Base-by-base conservation (phyloP, 2,113 vertebrate genomes). In the Chaenocephalus aceratus region DNA sequence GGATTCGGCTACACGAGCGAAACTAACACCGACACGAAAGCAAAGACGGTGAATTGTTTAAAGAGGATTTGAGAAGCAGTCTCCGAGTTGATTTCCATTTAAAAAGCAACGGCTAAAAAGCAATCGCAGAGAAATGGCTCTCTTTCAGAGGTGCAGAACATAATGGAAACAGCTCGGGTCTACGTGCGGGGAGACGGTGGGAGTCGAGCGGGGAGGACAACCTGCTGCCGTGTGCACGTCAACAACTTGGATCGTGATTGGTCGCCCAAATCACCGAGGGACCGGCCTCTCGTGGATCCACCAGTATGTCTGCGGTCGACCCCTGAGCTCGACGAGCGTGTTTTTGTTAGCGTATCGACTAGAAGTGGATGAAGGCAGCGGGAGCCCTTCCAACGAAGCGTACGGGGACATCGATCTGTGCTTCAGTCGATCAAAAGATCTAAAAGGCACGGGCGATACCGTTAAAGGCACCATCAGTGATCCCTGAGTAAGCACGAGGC, bases 331-430 rank as follows among this genome's bases (percentile, higher is more conserved):
- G 0, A 71, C 56, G 73, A 62, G 36, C 70, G 74, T 75, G 77
- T 79, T 83, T 87, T 71, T 76, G 74, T 73, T 57, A 30, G 61
- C 52, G 30, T 84, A 86, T 84, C 1, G 88, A 86, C 76, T 68
- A 84, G 79, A 81, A 1, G 82, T 66, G 63, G 84, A 87, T 77
- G 73, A 68, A 80, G 72, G 56, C 57, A 13, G 41, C 26, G 53
- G 51, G 68, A 76, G 73, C 73, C 83, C 72, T 68, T 68, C 80
- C 84, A 51, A 59, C 82, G 65, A 80, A 0, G 69, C 84, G 82
- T 76, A 87, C 54, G 44, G 70, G 65, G 69, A 62, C 74, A 77
- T 69, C 3, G 84, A 77, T 86, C 52, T 14, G 16, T 36, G 51
- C 65, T 79, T 51, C 72, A 84, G 54, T 51, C 36, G 75, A 79